A percentile compares a stretch with the other conserved stretches of the same genome.
Conservation (phyloP, 2,113 vertebrate species). For the Campylorhamphus procurvoides region DNA sequence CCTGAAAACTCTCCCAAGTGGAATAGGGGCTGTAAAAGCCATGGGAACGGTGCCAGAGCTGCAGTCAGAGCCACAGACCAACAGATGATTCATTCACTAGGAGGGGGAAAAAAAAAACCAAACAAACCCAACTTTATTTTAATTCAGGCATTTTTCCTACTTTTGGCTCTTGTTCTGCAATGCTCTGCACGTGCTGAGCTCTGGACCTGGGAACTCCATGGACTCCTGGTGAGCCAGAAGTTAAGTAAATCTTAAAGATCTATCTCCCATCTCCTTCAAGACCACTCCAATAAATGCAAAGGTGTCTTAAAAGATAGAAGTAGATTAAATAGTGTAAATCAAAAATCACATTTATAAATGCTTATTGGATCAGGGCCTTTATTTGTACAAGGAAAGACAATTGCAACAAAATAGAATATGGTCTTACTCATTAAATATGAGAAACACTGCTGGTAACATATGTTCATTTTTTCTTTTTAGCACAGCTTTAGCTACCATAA, state of each 20-base stretch:
- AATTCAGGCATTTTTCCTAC: neutral
- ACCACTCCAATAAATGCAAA: neutral
- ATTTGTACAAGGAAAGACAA: slow-evolving; percentile 23
- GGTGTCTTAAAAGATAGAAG: neutral
- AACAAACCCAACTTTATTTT: neutral
- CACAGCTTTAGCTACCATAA: slow-evolving; percentile 24
- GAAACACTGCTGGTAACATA: slow-evolving; percentile 34
- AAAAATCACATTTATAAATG: neutral
- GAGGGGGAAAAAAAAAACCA: neutral
- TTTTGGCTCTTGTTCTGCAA: neutral
- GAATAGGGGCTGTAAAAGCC: slow-evolving; percentile 3
- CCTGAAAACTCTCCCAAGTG: slow-evolving; percentile 38
- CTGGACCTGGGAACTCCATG: neutral
- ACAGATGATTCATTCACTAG: neutral
- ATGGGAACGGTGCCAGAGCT: neutral
- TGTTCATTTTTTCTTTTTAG: slow-evolving; percentile 39
- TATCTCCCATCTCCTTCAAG: neutral
- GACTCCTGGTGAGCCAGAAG: neutral
- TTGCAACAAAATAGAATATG: slow-evolving; percentile 38
- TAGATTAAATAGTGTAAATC: neutral
- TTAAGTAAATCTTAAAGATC: neutral
- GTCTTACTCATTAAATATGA: slow-evolving; percentile 18
- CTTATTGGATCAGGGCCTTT: slow-evolving; percentile 28
- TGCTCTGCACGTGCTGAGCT: neutral
- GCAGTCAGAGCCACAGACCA: slow-evolving; percentile 2